Base-by-base conservation (phyloP, 2,888 invertebrate species). In the Eumacrocentrus americanus region DNA sequence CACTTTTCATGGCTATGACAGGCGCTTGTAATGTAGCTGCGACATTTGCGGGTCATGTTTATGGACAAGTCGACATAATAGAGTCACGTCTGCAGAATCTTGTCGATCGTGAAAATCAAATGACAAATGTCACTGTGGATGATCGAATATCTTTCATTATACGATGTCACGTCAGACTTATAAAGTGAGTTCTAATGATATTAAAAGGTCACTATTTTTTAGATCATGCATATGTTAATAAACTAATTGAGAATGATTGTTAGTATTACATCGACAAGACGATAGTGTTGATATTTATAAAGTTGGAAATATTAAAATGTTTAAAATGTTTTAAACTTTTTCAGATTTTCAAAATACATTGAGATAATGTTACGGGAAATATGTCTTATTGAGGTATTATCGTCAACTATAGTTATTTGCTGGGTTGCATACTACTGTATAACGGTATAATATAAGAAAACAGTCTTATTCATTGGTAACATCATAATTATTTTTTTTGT, bases 41-140 rank as follows among this genome's bases (percentile, higher is more conserved):
- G 3, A 23, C 60, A 14, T 63, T 67, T 16, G 62, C 67, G 4
- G 60, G 44, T 25, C 70, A 69, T 46, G 61, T 62, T n/a, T 66
- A 61, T 14, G 64, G 67, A 12, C 69, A 69, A 29, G 56, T 60
- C 11, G 23, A 64, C 12, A 53, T 69, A 9, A 58, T 69, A 9
- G 40, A 42, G 18, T 38, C 42, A 3, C 18, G 54, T 23, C 55
- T 69, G 3, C 38, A 64, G 9, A 51, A 25, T 29, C 47, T 61
- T 7, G 55, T 18, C 1, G 2, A 12, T 6, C 7, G 2, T 0
- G 4, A 1, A 14, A 12, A 9, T 16, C 23, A 60, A 11, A 12
- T 4, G 3, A 16, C 3, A 20, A 25, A 14, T 6, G 9, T 62
- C 46, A 3, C 51, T 61, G 4, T 66, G 67, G n/a, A 50, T 63